phyloP scores from a whole-genome alignment of 2,797 vertebrate species.

The Craterocephalus amniculus region DNA sequence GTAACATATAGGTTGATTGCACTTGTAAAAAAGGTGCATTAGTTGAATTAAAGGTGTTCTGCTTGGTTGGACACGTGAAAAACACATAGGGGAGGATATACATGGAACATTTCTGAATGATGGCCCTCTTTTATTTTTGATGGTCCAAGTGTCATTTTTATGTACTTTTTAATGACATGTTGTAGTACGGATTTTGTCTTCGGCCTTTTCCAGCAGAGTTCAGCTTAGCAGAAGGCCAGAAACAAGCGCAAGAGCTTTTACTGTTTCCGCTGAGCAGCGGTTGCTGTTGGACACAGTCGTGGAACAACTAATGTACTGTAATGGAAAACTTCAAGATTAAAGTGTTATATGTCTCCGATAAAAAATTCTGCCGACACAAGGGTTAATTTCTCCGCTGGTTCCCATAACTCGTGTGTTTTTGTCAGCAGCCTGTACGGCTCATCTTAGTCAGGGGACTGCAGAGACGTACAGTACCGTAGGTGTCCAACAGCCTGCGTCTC shows the following conservation, averaged over 20 bases:
- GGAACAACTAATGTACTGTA: conserved; percentile 26
- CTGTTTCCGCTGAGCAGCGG: conserved; percentile 26
- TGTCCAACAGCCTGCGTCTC: conserved; percentile 7
- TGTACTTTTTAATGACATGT: conserved; percentile 4
- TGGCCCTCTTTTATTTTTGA: conserved; percentile 20
- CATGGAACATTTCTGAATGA: conserved; percentile 6
- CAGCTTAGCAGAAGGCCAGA: conserved; percentile 18
- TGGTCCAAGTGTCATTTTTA: conserved; percentile 5
- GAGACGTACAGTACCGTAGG: conserved; percentile 16
- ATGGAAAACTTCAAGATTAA: conserved; percentile 46
- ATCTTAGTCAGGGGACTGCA: not conserved
- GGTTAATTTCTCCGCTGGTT: conserved; percentile 15
- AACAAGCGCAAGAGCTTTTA: not conserved
- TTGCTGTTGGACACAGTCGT: conserved; percentile 18
- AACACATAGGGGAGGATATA: not conserved
- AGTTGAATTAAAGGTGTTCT: not conserved
- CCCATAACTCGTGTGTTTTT: conserved; percentile 18
- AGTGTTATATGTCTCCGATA: conserved; percentile 30
- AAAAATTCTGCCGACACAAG: conserved; percentile 28
- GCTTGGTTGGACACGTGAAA: conserved; percentile 4
- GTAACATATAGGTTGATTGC: not conserved
- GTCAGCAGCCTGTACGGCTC: conserved; percentile 6
- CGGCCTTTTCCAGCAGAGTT: not conserved
- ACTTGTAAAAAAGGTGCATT: not conserved
- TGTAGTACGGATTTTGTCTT: conserved; percentile 4